These are phyloP conservation scores for Heliothis subflexa DNA, from an alignment of 1,140 invertebrate genomes.

Conservation along the genomic window DNA sequence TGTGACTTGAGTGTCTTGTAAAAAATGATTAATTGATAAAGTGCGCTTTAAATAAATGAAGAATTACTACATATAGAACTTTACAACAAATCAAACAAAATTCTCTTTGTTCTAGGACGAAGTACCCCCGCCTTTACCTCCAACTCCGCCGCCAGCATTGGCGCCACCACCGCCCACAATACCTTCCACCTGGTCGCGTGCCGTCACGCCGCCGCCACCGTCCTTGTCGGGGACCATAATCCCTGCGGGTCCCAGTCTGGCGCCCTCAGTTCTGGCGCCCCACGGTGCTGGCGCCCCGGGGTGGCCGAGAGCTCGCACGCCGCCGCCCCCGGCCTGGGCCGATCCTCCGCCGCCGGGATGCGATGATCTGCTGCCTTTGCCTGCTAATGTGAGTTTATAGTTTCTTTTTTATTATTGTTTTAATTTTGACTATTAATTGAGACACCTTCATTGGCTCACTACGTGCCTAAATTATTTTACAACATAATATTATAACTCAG, in stretches of 20 bases:
- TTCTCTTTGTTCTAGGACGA: constrained; percentile 43
- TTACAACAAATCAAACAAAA: neutral
- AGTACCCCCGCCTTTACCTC: constrained; percentile 32
- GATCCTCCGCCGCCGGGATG: constrained; percentile 64
- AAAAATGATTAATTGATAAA: too few relatives aligned
- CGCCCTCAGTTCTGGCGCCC: constrained; percentile 69
- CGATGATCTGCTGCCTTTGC: constrained; percentile 54
- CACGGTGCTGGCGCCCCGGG: constrained; percentile 59
- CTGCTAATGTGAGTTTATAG: constrained; percentile 12
- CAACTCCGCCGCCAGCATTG: constrained; percentile 69
- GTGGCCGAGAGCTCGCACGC: constrained; percentile 60
- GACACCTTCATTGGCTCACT: too few relatives aligned
- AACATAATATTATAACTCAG: too few relatives aligned
- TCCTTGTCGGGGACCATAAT: neutral
- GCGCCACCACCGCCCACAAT: neutral
- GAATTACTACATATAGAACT: too few relatives aligned
- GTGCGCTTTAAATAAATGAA: too few relatives aligned
- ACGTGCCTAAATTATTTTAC: too few relatives aligned
- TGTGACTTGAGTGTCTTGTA: too few relatives aligned
- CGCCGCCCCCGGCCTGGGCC: constrained; percentile 56
- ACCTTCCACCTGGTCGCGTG: constrained; percentile 59
- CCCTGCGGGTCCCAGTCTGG: constrained; percentile 71
- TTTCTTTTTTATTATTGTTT: too few relatives aligned
- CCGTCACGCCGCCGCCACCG: constrained; percentile 80
- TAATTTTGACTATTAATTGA: too few relatives aligned